phyloP scores from a whole-genome alignment of 2,888 invertebrate genomes.

The Seira sanloemensis region DNA sequence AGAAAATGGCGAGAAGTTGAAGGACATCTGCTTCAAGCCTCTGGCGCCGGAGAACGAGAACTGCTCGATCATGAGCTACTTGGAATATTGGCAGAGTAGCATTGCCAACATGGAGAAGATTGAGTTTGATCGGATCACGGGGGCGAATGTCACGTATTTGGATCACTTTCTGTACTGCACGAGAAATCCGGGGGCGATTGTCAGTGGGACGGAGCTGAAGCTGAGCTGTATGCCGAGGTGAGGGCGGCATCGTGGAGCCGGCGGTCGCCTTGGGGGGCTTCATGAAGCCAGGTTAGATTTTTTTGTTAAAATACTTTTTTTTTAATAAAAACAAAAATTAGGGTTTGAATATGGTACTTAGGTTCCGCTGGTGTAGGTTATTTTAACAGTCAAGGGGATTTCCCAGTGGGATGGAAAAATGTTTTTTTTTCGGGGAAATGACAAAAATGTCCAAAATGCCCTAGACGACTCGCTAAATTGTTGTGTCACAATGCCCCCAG shows the following conservation, averaged over 20 bases:
- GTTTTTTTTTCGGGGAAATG: too few species aligned
- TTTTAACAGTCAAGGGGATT: too few species aligned
- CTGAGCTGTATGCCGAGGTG: constrained; percentile 86
- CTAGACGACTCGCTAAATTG: too few species aligned
- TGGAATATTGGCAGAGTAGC: constrained; percentile 93
- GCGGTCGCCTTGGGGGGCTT: constrained; percentile 95
- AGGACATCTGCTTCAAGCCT: constrained; percentile 95
- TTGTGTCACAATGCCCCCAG: too few species aligned
- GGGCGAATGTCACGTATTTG: constrained; percentile 79
- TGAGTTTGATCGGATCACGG: not conserved
- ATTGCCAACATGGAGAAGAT: constrained; percentile 77
- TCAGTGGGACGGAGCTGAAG: constrained; percentile 71
- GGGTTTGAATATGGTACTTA: not conserved
- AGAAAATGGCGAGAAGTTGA: constrained; percentile 76
- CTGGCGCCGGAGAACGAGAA: constrained; percentile 83
- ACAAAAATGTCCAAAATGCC: too few species aligned
- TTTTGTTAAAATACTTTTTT: not conserved
- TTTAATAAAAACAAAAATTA: not conserved
- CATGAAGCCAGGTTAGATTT: constrained; percentile 75
- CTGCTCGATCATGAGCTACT: constrained; percentile 92
- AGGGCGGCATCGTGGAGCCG: constrained; percentile 95
- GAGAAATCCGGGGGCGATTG: constrained; percentile 75
- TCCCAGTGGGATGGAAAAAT: too few species aligned
- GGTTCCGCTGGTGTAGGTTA: too few species aligned
- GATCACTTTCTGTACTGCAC: constrained; percentile 86